A percentile compares a stretch with the other conserved stretches of the same genome.
These are phyloP conservation scores for Dicaeum eximium DNA, from an alignment of 2,113 vertebrate genomes.

Conservation along the genomic window DNA sequence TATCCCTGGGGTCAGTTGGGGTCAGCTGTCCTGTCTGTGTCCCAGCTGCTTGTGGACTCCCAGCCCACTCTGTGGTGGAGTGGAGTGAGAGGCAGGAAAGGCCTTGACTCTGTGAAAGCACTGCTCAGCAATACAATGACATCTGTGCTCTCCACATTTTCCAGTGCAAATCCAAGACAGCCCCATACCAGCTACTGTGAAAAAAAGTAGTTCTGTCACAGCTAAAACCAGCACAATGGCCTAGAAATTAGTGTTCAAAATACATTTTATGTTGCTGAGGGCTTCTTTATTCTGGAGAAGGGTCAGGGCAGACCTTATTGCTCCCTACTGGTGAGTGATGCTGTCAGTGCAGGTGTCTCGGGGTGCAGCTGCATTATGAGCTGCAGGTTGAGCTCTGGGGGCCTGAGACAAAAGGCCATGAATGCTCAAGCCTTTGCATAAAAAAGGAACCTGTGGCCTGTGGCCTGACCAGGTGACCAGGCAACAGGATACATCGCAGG, in stretches of 20 bases:
- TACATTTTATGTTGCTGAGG: neutral
- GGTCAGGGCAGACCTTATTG: neutral
- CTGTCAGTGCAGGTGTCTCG: accelerated
- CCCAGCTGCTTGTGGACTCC: neutral
- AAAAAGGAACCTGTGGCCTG: accelerated
- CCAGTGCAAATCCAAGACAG: neutral
- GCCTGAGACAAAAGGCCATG: neutral
- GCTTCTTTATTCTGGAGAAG: neutral
- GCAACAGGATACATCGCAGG: neutral
- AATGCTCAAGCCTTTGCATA: neutral
- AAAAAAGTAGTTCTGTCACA: neutral
- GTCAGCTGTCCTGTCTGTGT: neutral
- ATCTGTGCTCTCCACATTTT: neutral
- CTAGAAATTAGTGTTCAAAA: neutral
- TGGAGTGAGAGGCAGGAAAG: neutral
- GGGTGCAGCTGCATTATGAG: neutral
- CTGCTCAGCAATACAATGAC: neutral
- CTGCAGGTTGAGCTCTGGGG: neutral
- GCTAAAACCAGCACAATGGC: neutral
- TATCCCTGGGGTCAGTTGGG: neutral
- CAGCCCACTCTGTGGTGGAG: neutral
- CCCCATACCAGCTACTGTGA: neutral
- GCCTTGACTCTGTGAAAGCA: neutral
- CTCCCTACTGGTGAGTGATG: neutral
- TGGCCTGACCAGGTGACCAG: neutral